Evolutionary conservation across 2,113 vertebrate genomes (phyloP).

Genomic region (Nanorana parkeri): DNA sequence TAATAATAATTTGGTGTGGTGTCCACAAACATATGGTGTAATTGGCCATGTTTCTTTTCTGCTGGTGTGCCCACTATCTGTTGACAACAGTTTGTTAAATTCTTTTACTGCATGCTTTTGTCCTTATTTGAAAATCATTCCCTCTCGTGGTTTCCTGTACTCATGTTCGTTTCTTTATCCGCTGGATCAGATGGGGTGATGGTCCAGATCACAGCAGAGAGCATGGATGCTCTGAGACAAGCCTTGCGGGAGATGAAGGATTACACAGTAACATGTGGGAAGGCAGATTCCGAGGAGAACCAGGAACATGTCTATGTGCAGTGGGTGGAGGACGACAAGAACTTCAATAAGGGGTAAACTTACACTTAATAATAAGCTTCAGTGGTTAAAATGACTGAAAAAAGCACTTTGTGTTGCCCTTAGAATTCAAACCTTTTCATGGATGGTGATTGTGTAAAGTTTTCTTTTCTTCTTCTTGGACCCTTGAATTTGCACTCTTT

Average conservation of each 20-base stretch:
- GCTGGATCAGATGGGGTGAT: slow-evolving; percentile 88
- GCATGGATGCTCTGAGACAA: slow-evolving; percentile 92
- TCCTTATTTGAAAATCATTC: not conserved
- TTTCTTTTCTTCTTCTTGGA: too few species aligned
- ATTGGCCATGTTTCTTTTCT: too few species aligned
- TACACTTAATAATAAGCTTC: too few species aligned
- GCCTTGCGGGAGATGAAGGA: slow-evolving; percentile 97
- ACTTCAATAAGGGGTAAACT: slow-evolving; percentile 92
- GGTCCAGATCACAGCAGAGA: slow-evolving; percentile 98
- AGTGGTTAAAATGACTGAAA: too few species aligned
- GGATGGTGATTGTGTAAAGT: too few species aligned
- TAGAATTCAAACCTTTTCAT: too few species aligned
- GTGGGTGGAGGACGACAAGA: slow-evolving; percentile 96
- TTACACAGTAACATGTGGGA: slow-evolving; percentile 92
- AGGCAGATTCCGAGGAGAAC: slow-evolving; percentile 89
- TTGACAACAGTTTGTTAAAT: too few species aligned
- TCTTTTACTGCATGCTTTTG: not conserved
- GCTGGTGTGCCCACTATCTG: too few species aligned
- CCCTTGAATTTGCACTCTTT: too few species aligned
- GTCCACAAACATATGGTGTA: too few species aligned
- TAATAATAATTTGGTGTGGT: too few species aligned
- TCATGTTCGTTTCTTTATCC: not conserved
- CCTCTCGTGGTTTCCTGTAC: not conserved
- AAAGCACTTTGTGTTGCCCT: too few species aligned
- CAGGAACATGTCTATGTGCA: slow-evolving; percentile 92